A percentile compares a stretch with the other conserved stretches of the same genome.
These are phyloP conservation scores for Dusona sp. DNA, from an alignment of 2,888 invertebrate species.

Conservation along the genomic window DNA sequence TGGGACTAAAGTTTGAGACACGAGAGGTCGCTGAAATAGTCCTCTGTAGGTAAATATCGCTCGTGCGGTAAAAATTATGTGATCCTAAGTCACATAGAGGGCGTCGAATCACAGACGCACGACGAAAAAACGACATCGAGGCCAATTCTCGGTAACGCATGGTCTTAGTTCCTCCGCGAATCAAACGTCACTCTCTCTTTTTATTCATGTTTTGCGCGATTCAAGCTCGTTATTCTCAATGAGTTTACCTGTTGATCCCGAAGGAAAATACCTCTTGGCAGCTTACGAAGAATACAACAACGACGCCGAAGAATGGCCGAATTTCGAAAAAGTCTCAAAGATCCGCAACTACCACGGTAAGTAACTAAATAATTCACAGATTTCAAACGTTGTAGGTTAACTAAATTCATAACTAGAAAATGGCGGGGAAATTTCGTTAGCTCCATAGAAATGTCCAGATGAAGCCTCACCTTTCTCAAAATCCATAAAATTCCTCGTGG, in stretches of 20 bases:
- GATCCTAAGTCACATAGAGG: not conserved
- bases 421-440: not conserved
- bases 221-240: not conserved
- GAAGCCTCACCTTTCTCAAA: not conserved
- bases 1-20: conserved; percentile 16
- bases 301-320: conserved; percentile 15
- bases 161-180: not conserved
- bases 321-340: not conserved
- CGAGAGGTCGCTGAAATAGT: conserved; percentile 47
- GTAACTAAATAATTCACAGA: not conserved
- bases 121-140: not conserved
- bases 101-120: not conserved
- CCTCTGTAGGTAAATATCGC: conserved; percentile 29
- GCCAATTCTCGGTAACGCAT: not conserved
- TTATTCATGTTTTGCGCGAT: not conserved
- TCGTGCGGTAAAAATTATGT: conserved; percentile 5
- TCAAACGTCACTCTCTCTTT: not conserved
- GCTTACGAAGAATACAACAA: conserved; percentile 9
- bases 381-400: not conserved
- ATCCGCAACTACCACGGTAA: not conserved
- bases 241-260: not conserved
- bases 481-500: not conserved
- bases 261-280: conserved; percentile 5
- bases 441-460: not conserved
- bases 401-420: not conserved